Conservation (phyloP, 2,888 invertebrate species). For the Subacronicta megacephala region DNA sequence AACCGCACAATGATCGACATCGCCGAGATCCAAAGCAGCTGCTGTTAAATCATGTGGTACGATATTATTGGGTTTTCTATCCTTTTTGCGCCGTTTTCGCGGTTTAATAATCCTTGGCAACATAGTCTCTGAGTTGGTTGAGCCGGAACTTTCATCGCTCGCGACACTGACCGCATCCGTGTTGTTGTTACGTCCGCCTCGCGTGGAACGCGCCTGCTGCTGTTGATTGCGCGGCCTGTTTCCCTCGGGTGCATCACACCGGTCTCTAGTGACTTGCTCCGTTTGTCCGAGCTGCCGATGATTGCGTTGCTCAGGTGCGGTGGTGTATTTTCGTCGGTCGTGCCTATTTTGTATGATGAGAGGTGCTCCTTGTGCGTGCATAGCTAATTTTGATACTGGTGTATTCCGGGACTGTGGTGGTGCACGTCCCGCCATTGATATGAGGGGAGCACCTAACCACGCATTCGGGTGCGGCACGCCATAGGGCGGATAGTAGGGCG, state of each 20-base stretch:
- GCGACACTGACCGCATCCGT: conserved; percentile 93
- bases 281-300: conserved; percentile 75
- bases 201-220: conserved; percentile 79
- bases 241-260: conserved; percentile 79
- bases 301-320: conserved; percentile 80
- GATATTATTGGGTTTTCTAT: conserved; percentile 92
- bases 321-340: conserved; percentile 85
- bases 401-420: conserved; percentile 81
- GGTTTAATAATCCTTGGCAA: conserved; percentile 97
- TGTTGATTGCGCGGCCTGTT: conserved; percentile 82
- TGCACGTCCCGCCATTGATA: conserved; percentile 93
- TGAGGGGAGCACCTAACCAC: conserved; percentile 95
- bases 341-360: conserved; percentile 93
- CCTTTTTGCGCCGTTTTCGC: conserved; percentile 96
- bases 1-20: conserved; percentile 84
- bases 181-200: conserved; percentile 86
- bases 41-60: conserved; percentile 82
- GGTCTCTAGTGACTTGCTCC: conserved; percentile 75
- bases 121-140: conserved; percentile 92
- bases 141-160: conserved; percentile 94
- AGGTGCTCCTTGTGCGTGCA: conserved; percentile 96
- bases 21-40: conserved; percentile 79
- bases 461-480: conserved; percentile 90
- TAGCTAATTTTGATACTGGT: conserved; percentile 93
- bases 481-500: conserved; percentile 87